Base-by-base conservation (phyloP, 2,113 vertebrate genomes). In the Lepidothrix coronata region DNA sequence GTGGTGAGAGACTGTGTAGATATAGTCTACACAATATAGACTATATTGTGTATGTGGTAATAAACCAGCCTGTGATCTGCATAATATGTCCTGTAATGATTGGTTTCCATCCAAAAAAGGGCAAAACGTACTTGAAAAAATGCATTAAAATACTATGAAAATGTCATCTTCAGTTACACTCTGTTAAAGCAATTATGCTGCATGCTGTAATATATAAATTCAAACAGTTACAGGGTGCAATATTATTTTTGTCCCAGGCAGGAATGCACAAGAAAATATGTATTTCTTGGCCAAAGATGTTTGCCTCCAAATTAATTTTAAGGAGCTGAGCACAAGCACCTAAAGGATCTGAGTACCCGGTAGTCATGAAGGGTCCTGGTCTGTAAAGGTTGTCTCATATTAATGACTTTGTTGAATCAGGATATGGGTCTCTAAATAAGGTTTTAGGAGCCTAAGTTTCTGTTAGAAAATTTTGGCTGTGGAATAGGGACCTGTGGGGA, bases 381-480 rank as follows among this genome's bases (percentile, higher is more conserved):
- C 43, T 76, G 16, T 70, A n/a, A 63, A 30, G 52, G 51, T 52
- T 93, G 48, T 76, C 82, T 68, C 21, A 11, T 70, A 22, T 39
- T 77, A 85, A 76, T 30, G 25, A 71, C 23, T 30, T 71, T 33
- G 11, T 49, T 76, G 41, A 91, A 77, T 71, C 49, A 86, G 85
- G 88, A 63, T 63, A 17, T 67, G 20, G 48, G 14, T 82, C 16
- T 81, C 73, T 80, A 85, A 84, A 54, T 75, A 78, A 84, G 39
- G 62, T 75, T 95, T 91, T 95, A 85, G 73, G 73, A 91, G 74
- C 62, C 52, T 75, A 39, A n/a, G 44, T 71, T 96, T 86, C 74
- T 83, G 66, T 55, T 85, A 71, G 68, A 87, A 91, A 88, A 61
- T 74, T 22, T 65, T 95, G 90, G 54, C 81, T 72, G 2, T 90